Conservation (phyloP, 1,140 invertebrate species). For the Musca vetustissima region DNA sequence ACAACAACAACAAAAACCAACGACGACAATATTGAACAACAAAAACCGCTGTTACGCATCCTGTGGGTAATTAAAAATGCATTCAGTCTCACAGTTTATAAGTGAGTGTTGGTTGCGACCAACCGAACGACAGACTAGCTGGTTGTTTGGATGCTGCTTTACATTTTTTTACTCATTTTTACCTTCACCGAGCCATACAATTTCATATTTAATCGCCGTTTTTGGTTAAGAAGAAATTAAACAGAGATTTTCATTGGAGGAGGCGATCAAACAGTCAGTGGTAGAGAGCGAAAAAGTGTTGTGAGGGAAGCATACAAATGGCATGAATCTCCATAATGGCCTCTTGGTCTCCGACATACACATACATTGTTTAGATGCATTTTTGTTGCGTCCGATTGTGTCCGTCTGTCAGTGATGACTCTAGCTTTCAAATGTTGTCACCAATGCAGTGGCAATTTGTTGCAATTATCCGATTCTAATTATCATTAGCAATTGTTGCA, state of each 20-base stretch:
- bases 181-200: constrained; percentile 24
- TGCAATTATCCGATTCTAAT: constrained; percentile 27
- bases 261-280: not conserved
- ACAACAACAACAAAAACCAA: too few relatives aligned
- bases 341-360: too few relatives aligned
- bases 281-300: too few relatives aligned
- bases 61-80: constrained; percentile 33
- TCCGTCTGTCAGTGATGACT: not conserved
- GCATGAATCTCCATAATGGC: too few relatives aligned
- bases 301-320: too few relatives aligned
- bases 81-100: constrained; percentile 18
- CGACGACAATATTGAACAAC: too few relatives aligned
- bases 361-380: too few relatives aligned
- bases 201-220: constrained; percentile 19
- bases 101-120: too few relatives aligned
- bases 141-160: not conserved
- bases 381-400: too few relatives aligned
- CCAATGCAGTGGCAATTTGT: constrained; percentile 28
- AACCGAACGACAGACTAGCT: not conserved
- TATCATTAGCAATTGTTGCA: constrained; percentile 27
- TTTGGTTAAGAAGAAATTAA: constrained; percentile 9
- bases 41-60: constrained; percentile 27
- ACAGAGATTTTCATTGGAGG: not conserved
- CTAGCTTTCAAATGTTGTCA: constrained; percentile 2
- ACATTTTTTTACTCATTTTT: not conserved